Percentiles rank a stretch among this genome's conserved stretches.
Conservation (phyloP, 2,113 vertebrate genomes). For the Menura novaehollandiae region DNA sequence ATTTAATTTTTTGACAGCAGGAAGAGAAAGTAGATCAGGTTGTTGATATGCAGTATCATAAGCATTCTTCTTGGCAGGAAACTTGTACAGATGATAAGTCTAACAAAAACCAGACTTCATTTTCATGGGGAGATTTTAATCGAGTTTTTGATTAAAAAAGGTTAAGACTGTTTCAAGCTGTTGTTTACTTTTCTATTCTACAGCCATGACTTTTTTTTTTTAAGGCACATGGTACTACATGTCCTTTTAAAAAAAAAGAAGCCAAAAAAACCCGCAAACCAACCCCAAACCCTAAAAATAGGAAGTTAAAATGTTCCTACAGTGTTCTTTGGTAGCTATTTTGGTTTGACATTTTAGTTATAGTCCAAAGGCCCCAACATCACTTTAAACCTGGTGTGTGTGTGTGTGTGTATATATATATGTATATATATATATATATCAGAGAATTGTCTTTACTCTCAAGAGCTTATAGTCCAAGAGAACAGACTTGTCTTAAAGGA, state of each 20-base stretch:
- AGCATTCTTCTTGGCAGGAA: constrained; percentile 21
- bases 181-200: background rate
- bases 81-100: background rate
- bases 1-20: constrained; percentile 35
- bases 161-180: background rate
- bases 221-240: background rate
- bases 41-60: constrained; percentile 33
- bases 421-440: background rate
- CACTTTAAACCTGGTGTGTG: background rate
- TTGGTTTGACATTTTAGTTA: background rate
- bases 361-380: background rate
- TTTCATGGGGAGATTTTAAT: background rate
- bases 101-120: background rate
- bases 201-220: background rate
- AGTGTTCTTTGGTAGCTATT: background rate
- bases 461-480: background rate
- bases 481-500: background rate
- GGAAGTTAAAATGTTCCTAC: background rate
- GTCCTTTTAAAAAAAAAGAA: background rate
- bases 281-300: background rate
- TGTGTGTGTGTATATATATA: no score
- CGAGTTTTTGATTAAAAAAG: background rate
- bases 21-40: constrained; percentile 48
- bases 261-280: accelerated
- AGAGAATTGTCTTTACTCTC: background rate